phyloP scores from a whole-genome alignment of 2,113 vertebrate genomes.

The Sisor rabdophorus region DNA sequence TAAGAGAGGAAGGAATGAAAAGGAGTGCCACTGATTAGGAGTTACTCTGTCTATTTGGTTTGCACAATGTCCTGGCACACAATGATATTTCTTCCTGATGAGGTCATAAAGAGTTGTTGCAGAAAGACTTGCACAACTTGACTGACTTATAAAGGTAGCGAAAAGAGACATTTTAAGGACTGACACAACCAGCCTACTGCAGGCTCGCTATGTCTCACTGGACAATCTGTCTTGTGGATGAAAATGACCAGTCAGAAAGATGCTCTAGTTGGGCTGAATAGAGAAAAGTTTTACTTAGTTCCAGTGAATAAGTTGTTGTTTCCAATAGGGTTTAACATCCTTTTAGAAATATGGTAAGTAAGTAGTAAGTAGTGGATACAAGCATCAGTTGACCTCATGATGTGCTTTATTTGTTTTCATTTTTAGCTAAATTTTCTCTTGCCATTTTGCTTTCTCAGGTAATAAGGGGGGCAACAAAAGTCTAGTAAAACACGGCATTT shows the following conservation, averaged over 20 bases:
- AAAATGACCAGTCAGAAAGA: not conserved
- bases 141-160: slow-evolving; percentile 16
- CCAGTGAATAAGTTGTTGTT: not conserved
- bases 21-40: slow-evolving; percentile 49
- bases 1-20: slow-evolving; percentile 38
- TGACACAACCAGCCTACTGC: not conserved
- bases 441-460: slow-evolving; percentile 62
- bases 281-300: not conserved
- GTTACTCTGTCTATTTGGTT: slow-evolving; percentile 33
- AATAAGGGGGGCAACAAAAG: slow-evolving; percentile 76
- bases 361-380: not conserved
- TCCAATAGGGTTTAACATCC: not conserved
- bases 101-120: slow-evolving; percentile 14
- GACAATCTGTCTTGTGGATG: not conserved
- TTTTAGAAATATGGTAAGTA: not conserved
- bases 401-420: not conserved
- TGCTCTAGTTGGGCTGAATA: slow-evolving; percentile 8
- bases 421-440: not conserved
- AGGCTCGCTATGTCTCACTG: not conserved
- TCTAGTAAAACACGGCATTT: slow-evolving; percentile 85
- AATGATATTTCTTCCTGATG: slow-evolving; percentile 51
- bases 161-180: not conserved
- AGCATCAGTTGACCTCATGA: no score
- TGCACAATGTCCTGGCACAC: slow-evolving; percentile 44
- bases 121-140: slow-evolving; percentile 1